phyloP scores from a whole-genome alignment of 2,888 invertebrate genomes.

The Microchrysa polita region DNA sequence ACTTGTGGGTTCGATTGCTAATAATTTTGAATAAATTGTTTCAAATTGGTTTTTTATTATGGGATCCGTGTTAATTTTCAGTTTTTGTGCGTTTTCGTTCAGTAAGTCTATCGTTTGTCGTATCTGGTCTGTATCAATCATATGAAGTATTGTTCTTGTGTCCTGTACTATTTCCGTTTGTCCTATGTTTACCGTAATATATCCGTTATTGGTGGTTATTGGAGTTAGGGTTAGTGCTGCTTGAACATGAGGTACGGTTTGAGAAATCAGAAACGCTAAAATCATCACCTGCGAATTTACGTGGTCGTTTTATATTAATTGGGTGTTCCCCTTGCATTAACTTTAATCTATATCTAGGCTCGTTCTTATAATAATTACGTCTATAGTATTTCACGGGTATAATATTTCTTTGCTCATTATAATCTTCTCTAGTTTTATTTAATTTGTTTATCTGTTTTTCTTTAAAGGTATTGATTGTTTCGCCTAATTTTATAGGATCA shows the following conservation, averaged over 20 bases:
- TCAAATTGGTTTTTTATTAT: neutral
- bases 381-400: constrained; percentile 18
- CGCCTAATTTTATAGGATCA: neutral
- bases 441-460: constrained; percentile 2
- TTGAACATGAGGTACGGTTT: too few relatives aligned
- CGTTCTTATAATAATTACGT: constrained; percentile 21
- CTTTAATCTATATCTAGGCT: constrained; percentile 7
- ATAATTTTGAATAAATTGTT: neutral
- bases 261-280: constrained; percentile 2
- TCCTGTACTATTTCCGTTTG: neutral
- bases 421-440: constrained; percentile 6
- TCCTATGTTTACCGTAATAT: neutral
- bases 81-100: neutral
- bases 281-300: constrained; percentile 12
- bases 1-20: constrained; percentile 31
- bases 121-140: neutral
- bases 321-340: neutral
- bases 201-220: neutral
- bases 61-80: neutral
- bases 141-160: neutral
- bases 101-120: neutral
- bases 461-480: neutral
- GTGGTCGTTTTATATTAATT: constrained; percentile 25
- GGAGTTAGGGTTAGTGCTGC: neutral
- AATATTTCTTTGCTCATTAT: constrained; percentile 4